Base-by-base conservation (phyloP, 2,888 invertebrate genomes). In the Beris chalybata region DNA sequence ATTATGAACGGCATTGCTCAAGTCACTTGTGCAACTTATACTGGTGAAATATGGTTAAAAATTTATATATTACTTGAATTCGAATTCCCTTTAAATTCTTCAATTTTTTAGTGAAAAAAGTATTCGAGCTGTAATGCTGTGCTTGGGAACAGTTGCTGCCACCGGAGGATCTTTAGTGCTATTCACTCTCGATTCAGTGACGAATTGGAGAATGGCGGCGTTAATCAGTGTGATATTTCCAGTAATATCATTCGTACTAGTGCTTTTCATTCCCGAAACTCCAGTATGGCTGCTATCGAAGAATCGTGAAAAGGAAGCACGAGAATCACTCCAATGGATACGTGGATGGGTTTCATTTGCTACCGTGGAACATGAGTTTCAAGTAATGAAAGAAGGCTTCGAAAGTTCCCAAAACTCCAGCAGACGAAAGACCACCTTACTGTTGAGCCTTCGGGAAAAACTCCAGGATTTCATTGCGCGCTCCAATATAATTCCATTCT, bases 1-100 rank as follows among this genome's bases (percentile, higher is more conserved):
- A 79, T 85, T 4, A 85, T 85, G 0, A 83, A 84, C 3, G 85
- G 86, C 0, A 79, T 85, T 12, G 84, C 85, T 85, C 85, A 85
- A 72, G 85, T 84, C 0, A 85, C 85, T 0, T 83, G 84, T 1
- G 76, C 85, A 15, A 85, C 85, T 1, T 86, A 86, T 68, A 81
- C 85, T 13, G 85, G 85, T 1, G 85, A 85, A 79, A 79, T 85
- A 44, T 82, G 38, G 38, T 38, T 38, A 9, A 52, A 30, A 29
- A 54, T n/a, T 38, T 45, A 29, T 3, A 7, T 29, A 5, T 6
- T 30, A 53, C 5, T 30, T 13, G 3, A 50, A 15, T 13, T 50
- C 12, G 9, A 50, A 29, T 22, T 12, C 4, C 2, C 12, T 47
- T 38, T 38, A 13, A 1, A 12, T 48, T 4, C 22, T 38, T 48